Percentiles rank a stretch among this genome's conserved stretches.
These are phyloP conservation scores for Glyptemys insculpta DNA, from an alignment of 2,797 vertebrate genomes.

Conservation along the genomic window DNA sequence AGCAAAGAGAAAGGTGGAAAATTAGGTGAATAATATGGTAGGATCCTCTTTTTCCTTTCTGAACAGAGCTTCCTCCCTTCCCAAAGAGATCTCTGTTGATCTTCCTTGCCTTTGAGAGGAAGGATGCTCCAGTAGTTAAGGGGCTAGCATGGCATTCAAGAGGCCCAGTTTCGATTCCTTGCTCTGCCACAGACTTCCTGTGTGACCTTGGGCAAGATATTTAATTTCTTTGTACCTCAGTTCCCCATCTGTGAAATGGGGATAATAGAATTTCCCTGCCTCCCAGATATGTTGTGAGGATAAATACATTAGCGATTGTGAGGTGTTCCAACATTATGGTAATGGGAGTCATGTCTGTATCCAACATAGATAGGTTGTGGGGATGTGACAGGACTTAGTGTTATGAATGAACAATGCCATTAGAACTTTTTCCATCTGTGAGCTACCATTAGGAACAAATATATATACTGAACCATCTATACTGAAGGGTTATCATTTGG, in stretches of 20 bases:
- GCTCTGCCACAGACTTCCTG: not conserved
- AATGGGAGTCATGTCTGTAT: not conserved
- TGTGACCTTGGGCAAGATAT: not conserved
- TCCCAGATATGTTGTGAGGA: not conserved
- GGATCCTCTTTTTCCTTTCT: not conserved
- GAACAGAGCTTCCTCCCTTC: not conserved
- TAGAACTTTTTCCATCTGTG: not conserved
- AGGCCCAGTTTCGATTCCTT: not conserved
- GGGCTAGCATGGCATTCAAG: not conserved
- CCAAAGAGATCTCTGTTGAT: not conserved
- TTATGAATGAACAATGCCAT: not conserved
- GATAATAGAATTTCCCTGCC: not conserved
- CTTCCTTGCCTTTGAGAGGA: not conserved
- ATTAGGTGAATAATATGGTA: not conserved
- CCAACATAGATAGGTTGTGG: not conserved
- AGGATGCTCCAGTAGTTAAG: not conserved
- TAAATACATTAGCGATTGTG: not conserved
- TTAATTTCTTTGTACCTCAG: not conserved
- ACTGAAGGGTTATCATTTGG: not conserved
- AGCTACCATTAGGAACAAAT: not conserved
- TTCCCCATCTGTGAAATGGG: not conserved
- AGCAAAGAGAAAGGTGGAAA: not conserved
- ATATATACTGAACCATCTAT: not conserved
- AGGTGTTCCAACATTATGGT: accelerated
- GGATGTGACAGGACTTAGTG: not conserved